These are phyloP conservation scores for Gisinianus flammeolus DNA, from an alignment of 2,888 invertebrate species.

Conservation along the genomic window DNA sequence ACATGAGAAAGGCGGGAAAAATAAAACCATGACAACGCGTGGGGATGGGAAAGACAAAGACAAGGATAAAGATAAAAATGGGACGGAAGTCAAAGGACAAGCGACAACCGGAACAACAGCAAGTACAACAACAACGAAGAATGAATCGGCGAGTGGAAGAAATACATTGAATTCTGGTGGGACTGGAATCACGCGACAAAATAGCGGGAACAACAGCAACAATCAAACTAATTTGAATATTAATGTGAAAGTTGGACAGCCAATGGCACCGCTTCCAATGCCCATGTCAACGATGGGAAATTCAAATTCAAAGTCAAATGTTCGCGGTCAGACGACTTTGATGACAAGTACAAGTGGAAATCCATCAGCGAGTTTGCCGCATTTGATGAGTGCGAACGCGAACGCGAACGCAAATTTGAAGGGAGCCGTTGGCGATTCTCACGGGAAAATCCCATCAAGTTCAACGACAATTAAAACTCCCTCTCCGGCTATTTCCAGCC, in stretches of 20 bases:
- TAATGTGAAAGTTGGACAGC: no score
- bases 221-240: background rate
- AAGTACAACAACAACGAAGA: background rate
- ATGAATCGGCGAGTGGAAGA: background rate
- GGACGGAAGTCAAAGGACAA: background rate
- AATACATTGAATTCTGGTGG: slow-evolving; percentile 1
- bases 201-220: background rate
- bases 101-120: background rate
- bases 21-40: slow-evolving; percentile 22
- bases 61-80: background rate
- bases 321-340: background rate
- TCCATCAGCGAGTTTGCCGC: no score
- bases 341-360: background rate
- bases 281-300: background rate
- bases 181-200: slow-evolving; percentile 18
- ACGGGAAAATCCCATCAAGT: background rate
- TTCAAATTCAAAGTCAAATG: background rate
- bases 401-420: background rate
- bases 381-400: background rate
- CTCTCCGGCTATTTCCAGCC: background rate
- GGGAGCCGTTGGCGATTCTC: background rate
- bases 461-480: background rate
- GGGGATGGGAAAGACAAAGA: slow-evolving; percentile 5
- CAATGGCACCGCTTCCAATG: background rate
- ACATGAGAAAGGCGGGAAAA: background rate